phyloP scores from a whole-genome alignment of 2,888 invertebrate species.

The Tolmerus cingulatus region DNA sequence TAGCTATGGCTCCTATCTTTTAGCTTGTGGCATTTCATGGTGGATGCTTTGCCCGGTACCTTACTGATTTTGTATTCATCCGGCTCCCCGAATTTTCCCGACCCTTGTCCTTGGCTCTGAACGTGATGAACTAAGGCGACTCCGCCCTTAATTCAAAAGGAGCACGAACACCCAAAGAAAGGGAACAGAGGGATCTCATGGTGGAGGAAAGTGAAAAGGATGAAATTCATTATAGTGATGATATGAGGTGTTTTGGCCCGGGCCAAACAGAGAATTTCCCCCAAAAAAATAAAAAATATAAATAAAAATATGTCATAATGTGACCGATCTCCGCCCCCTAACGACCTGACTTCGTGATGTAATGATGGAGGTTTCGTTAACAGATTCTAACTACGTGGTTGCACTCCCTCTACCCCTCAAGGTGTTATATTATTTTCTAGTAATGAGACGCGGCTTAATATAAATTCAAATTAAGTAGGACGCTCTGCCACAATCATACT shows the following conservation, averaged over 20 bases:
- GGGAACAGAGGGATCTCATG: background rate
- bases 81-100: background rate
- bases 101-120: background rate
- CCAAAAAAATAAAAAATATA: background rate
- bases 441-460: conserved; percentile 18
- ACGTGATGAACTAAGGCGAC: background rate
- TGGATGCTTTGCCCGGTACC: background rate
- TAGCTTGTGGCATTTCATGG: background rate
- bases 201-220: conserved; percentile 29
- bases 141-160: background rate
- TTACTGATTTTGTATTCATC: conserved; percentile 26
- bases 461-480: conserved; percentile 31
- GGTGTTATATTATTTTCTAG: background rate
- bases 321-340: conserved; percentile 7
- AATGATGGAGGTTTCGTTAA: conserved; percentile 8
- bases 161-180: background rate
- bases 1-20: background rate
- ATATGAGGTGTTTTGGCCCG: conserved; percentile 6
- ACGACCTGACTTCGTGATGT: conserved; percentile 19
- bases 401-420: background rate
- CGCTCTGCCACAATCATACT: background rate
- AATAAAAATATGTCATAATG: conserved; percentile 33
- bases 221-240: conserved; percentile 38
- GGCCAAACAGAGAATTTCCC: background rate
- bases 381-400: conserved; percentile 13